A percentile compares a stretch with the other conserved stretches of the same genome.
These are phyloP conservation scores for Latrodectus elegans DNA, from an alignment of 2,888 invertebrate species.

Conservation along the genomic window DNA sequence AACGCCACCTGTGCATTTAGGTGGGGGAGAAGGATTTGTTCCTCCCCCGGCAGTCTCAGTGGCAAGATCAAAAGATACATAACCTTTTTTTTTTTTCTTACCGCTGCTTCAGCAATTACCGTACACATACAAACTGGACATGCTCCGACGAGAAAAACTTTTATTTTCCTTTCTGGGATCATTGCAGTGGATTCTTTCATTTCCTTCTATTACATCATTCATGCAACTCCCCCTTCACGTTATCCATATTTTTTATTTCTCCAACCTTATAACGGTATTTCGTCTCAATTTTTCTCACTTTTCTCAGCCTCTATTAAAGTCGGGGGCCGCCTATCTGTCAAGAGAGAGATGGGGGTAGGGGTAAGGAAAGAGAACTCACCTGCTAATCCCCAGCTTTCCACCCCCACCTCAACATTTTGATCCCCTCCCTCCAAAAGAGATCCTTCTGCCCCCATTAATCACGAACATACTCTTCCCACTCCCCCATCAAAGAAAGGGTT, in stretches of 20 bases:
- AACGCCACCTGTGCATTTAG: no score
- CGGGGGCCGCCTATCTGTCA: conserved; percentile 33
- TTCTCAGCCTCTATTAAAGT: conserved; percentile 53
- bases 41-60: no score
- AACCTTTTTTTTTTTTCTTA: not conserved
- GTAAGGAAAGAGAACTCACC: conserved; percentile 11
- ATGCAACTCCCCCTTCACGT: not conserved
- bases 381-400: conserved; percentile 32
- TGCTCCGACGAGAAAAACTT: not conserved
- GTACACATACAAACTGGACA: not conserved
- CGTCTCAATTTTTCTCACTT: conserved; percentile 59
- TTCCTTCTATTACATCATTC: conserved; percentile 42
- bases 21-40: no score
- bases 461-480: conserved; percentile 27
- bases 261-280: conserved; percentile 44
- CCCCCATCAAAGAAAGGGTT: not conserved
- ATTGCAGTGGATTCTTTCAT: conserved; percentile 17
- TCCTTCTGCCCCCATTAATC: conserved; percentile 55
- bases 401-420: conserved; percentile 31
- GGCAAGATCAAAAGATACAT: not conserved
- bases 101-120: not conserved
- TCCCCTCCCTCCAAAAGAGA: conserved; percentile 21
- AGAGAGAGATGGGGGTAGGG: conserved; percentile 4
- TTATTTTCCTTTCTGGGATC: not conserved
- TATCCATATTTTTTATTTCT: not conserved